A percentile compares a stretch with the other conserved stretches of the same genome.
Conservation (phyloP, 2,888 invertebrate species). For the Ochlodes sylvanus region DNA sequence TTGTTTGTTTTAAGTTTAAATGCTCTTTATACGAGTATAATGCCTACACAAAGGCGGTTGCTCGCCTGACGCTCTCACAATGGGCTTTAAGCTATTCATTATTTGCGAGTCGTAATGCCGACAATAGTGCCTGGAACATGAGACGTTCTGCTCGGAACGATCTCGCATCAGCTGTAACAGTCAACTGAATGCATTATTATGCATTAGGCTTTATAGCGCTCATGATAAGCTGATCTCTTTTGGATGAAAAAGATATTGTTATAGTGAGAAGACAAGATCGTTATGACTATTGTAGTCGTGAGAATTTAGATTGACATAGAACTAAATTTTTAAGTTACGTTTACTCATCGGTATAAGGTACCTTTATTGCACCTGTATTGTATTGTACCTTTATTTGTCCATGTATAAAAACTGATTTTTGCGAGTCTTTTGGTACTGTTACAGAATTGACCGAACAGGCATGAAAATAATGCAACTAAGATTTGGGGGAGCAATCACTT, state of each 20-base stretch:
- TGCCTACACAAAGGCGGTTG: constrained; percentile 26
- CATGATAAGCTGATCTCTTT: constrained; percentile 24
- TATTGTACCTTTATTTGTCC: too few relatives aligned
- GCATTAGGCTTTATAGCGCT: constrained; percentile 23
- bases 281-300: background rate
- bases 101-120: constrained; percentile 36
- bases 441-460: too few relatives aligned
- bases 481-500: too few relatives aligned
- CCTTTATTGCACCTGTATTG: too few relatives aligned
- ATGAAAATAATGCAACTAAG: too few relatives aligned
- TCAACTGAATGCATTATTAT: constrained; percentile 28
- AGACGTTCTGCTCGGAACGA: constrained; percentile 30
- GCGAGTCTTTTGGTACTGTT: too few relatives aligned
- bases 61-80: constrained; percentile 32
- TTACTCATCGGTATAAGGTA: too few relatives aligned
- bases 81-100: constrained; percentile 32
- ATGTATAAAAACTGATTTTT: too few relatives aligned
- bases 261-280: background rate
- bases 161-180: constrained; percentile 33
- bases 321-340: too few relatives aligned
- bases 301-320: background rate
- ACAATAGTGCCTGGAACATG: constrained; percentile 31
- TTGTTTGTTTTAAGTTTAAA: constrained; percentile 35
- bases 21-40: constrained; percentile 26
- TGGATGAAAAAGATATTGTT: constrained; percentile 19